Conservation (phyloP, 2,888 invertebrate species). For the Brachynemurus nebulosus region DNA sequence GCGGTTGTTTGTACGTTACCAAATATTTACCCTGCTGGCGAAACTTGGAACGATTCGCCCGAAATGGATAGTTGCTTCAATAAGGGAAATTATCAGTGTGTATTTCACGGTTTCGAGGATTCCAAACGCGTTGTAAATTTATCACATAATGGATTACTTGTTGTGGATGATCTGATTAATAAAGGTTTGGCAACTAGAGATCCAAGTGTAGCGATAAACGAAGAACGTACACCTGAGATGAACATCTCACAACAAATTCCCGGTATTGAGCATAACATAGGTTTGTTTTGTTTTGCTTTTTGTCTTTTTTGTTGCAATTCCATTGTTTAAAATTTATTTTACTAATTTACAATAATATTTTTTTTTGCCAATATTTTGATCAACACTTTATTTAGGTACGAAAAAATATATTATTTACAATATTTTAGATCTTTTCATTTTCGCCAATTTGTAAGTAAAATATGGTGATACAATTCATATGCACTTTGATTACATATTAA, state of each 20-base stretch:
- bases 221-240: background rate
- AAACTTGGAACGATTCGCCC: constrained; percentile 41
- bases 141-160: background rate
- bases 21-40: constrained; percentile 42
- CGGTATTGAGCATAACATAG: constrained; percentile 9
- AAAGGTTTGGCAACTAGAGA: constrained; percentile 1
- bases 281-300: constrained; percentile 5
- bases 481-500: too few species aligned
- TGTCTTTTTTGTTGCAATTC: background rate
- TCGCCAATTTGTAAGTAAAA: too few species aligned
- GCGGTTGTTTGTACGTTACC: constrained; percentile 53
- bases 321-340: background rate
- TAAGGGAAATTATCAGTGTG: constrained; percentile 42
- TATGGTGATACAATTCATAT: too few species aligned
- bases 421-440: too few species aligned
- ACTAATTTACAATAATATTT: background rate
- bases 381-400: background rate
- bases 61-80: constrained; percentile 46
- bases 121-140: constrained; percentile 29
- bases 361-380: background rate
- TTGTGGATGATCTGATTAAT: constrained; percentile 6
- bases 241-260: constrained; percentile 6
- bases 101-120: constrained; percentile 37
- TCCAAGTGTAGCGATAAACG: background rate
- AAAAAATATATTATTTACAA: too few species aligned